These are phyloP conservation scores for Sebastes hopkinsi DNA, from an alignment of 2,797 vertebrate species.

Conservation along the genomic window DNA sequence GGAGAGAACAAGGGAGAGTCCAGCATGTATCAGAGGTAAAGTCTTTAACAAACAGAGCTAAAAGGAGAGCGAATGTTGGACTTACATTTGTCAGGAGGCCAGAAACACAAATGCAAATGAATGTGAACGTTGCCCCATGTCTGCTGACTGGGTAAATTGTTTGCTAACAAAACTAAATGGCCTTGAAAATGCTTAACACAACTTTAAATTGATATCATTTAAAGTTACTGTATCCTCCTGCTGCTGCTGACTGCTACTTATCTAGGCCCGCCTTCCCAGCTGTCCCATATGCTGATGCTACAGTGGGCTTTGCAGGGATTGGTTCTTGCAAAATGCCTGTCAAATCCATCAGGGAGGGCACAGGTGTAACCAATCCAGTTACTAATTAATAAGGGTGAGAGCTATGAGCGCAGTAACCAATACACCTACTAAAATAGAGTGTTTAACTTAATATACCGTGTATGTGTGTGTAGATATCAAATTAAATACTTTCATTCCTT, in stretches of 20 bases:
- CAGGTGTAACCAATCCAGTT: background rate
- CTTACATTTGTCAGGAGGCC: background rate
- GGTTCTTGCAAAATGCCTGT: background rate
- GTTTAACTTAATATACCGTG: too few relatives aligned
- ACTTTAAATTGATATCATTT: background rate
- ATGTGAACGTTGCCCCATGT: background rate
- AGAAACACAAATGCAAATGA: background rate
- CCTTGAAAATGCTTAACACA: background rate
- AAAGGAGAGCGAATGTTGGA: background rate
- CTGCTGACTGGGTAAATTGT: background rate
- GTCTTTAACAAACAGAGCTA: background rate
- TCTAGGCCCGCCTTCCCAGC: background rate
- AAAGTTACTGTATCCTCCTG: background rate
- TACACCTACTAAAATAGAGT: background rate
- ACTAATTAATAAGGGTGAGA: background rate
- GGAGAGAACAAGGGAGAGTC: background rate
- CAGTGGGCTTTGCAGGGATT: background rate
- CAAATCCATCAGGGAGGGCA: background rate
- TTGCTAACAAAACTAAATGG: background rate
- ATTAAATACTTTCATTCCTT: too few relatives aligned
- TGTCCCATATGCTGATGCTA: background rate
- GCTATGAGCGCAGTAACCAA: background rate
- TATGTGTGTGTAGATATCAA: too few relatives aligned
- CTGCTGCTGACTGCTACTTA: background rate
- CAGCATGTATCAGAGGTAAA: background rate